These are phyloP conservation scores for Gymnoscelis rufifasciata DNA, from an alignment of 2,888 invertebrate genomes.

Conservation along the genomic window DNA sequence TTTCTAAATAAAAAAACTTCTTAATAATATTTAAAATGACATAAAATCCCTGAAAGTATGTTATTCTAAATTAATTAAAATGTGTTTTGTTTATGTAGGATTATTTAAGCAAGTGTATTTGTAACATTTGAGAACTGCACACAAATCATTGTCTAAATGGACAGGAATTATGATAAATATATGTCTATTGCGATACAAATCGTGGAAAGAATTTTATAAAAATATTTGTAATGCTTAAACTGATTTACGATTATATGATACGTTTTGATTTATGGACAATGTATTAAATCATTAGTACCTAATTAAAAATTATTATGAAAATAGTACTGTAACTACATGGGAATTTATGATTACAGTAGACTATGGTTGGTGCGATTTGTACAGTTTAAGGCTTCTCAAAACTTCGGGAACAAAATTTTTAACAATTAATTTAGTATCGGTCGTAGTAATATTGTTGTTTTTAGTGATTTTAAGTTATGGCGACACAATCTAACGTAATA, in stretches of 20 bases:
- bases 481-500: neutral
- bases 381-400: neutral
- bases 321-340: conserved; percentile 12
- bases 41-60: no score
- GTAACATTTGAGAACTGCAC: neutral
- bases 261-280: conserved; percentile 12
- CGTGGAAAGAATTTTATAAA: conserved; percentile 12
- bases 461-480: no score
- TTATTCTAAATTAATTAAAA: no score
- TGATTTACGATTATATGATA: neutral
- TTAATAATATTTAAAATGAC: no score
- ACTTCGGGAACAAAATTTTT: neutral
- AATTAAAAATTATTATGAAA: conserved; percentile 26
- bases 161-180: conserved; percentile 2
- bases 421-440: neutral
- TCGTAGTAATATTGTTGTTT: no score
- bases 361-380: neutral
- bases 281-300: conserved; percentile 12
- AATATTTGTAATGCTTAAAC: conserved; percentile 10
- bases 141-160: conserved; percentile 6
- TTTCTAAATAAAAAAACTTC: no score
- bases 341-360: neutral
- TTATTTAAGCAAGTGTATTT: neutral
- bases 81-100: no score
- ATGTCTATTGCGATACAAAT: conserved; percentile 8